Evolutionary conservation across 2,888 invertebrate species (phyloP), one percentile per base, ranked within the genome.

Genomic region (Dendrolimus pini): DNA sequence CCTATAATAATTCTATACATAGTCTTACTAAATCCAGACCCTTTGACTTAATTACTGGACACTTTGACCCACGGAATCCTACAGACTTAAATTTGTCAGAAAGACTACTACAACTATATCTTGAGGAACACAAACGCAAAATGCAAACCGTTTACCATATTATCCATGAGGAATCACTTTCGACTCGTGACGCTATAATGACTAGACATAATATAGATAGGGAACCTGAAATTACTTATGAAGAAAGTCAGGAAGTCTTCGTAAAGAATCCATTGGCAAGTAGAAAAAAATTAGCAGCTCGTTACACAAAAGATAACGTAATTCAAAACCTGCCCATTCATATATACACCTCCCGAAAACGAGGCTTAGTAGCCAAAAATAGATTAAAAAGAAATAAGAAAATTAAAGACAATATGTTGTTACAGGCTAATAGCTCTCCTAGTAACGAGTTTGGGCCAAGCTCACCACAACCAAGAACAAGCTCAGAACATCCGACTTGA

Each of bases 11-110:
- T 53, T 56, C 56, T 3, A 47, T 60, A 18, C 58, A 60, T 54
- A 68, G 66, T 30, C 69, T 68, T 56, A 69, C 68, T 0, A 69
- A 64, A 55, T 67, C 67, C 53, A 62, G 65, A 58, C 69, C 70
- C 0, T 41, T 60, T 1, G 70, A 70, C 2, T 6, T 70, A 41
- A 62, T 70, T 8, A 65, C 59, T 1, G 70, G 68, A 41, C 70
- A 72, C 41, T 62, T 62, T 52, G 70, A 68, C 30, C 68, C 69
- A 1, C 54, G 70, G 9, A 69, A 73, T 55, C 63, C 65, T 0
- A 2, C 65, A 55, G 66, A 69, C 13, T 60, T 72, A 8, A 61
- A 68, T 9, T 18, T 69, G 42, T 57, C 67, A 1, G 59, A 57
- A 53, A 66, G 70, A 7, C 41, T 70, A 13, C 42, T 71, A 0